Evolutionary conservation across 2,113 vertebrate genomes (phyloP).

Genomic region (Antennarius striatus): DNA sequence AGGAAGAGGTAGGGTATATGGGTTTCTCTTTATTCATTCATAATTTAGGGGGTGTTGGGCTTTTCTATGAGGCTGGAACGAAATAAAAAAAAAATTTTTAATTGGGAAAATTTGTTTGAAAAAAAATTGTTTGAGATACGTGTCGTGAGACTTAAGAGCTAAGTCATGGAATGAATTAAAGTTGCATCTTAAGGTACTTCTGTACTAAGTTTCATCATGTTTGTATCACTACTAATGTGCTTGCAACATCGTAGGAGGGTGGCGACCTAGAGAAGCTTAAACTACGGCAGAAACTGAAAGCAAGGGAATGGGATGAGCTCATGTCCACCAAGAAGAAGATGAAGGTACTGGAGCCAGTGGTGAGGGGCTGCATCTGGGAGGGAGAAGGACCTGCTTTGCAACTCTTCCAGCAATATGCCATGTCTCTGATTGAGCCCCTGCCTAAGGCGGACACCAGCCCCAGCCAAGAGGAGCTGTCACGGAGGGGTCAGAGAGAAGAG

Average conservation of each 20-base stretch:
- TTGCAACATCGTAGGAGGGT: constrained; percentile 78
- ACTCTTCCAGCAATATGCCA: constrained; percentile 81
- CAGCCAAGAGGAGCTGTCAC: constrained; percentile 75
- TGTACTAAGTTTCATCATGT: background rate
- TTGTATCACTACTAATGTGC: background rate
- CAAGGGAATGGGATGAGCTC: constrained; percentile 95
- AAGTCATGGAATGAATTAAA: background rate
- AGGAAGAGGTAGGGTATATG: constrained; percentile 80
- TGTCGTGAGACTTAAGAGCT: no score
- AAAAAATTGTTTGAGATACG: background rate
- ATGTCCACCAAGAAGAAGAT: constrained; percentile 90
- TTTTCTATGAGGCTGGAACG: no score
- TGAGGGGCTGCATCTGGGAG: constrained; percentile 90
- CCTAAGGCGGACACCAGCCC: constrained; percentile 79
- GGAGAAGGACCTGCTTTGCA: constrained; percentile 51
- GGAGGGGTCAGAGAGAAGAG: constrained; percentile 79
- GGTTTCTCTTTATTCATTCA: no score
- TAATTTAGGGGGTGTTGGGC: no score
- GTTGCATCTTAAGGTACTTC: background rate
- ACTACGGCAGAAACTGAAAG: constrained; percentile 90
- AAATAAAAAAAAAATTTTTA: no score
- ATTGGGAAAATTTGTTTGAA: no score
- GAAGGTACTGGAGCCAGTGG: constrained; percentile 85
- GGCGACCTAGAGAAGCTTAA: constrained; percentile 92
- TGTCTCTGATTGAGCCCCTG: constrained; percentile 80